A percentile compares a stretch with the other conserved stretches of the same genome.
These are phyloP conservation scores for Axea sp. DNA, from an alignment of 2,888 invertebrate species.

Conservation along the genomic window DNA sequence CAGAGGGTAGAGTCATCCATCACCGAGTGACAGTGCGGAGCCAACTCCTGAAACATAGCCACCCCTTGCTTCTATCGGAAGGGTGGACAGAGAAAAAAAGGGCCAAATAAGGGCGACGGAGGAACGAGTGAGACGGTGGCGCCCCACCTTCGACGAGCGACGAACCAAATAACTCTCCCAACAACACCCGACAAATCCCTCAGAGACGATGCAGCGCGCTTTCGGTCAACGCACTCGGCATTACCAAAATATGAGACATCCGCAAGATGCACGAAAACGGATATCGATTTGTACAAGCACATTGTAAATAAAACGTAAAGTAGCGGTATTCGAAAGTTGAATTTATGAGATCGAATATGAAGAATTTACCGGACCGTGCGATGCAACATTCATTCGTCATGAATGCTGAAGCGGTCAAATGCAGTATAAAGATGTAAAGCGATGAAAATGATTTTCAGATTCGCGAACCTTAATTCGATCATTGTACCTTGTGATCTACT, in stretches of 20 bases:
- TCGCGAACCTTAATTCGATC: too few species aligned
- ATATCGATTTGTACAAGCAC: too few species aligned
- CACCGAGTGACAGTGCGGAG: slow-evolving; percentile 77
- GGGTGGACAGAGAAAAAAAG: slow-evolving; percentile 61
- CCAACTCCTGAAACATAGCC: slow-evolving; percentile 72
- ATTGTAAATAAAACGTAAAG: too few species aligned
- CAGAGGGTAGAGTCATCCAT: slow-evolving; percentile 76
- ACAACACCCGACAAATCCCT: slow-evolving; percentile 73
- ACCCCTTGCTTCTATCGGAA: slow-evolving; percentile 65
- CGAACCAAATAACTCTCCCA: slow-evolving; percentile 72
- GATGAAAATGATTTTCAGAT: too few species aligned
- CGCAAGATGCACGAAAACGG: too few species aligned
- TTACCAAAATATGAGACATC: slow-evolving; percentile 34
- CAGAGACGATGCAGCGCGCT: slow-evolving; percentile 63
- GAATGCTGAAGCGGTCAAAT: too few species aligned
- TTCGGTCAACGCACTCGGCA: slow-evolving; percentile 54
- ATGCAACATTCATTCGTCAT: too few species aligned
- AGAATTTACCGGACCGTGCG: too few species aligned
- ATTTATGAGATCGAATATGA: too few species aligned
- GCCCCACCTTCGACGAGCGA: slow-evolving; percentile 60
- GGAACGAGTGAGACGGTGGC: slow-evolving; percentile 51
- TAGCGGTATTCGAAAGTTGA: too few species aligned
- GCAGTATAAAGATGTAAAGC: too few species aligned
- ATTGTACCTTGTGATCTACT: too few species aligned
- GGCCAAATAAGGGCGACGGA: slow-evolving; percentile 47